Evolutionary conservation across 1,140 invertebrate species (phyloP), one percentile per base, ranked within the genome.

Genomic region (Ptiloglossa arizonensis): DNA sequence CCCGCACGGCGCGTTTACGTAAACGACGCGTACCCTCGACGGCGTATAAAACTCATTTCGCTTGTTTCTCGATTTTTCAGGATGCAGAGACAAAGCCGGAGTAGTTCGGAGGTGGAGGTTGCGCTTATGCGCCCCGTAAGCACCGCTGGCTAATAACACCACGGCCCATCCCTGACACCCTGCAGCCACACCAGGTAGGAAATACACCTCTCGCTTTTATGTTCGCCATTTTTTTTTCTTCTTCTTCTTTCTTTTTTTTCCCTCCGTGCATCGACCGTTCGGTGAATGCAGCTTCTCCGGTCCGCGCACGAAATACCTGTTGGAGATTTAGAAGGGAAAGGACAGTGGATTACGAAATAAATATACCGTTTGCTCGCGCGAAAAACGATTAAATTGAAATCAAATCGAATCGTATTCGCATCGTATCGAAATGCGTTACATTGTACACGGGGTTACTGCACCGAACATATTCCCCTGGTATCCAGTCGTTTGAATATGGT

Each of bases 61-160:
- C 54, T 63, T 38, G 29, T 79, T 78, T 79, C 60, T 79, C 77
- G 64, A 79, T 85, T 84, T 88, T 89, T 57, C 89, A 92, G 91
- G 86, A 92, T 92, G 89, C 86, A 90, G 87, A 90, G 82, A 86
- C 89, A 83, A 87, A 88, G 85, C 83, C 86, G 89, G 86, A 86
- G 87, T 78, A 86, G 88, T 85, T 87, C 87, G 90, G 89, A 87
- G 89, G 87, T 90, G 90, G 90, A 91, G 91, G 89, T 91, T 90
- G 91, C 90, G 89, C 91, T 87, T 88, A 91, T 89, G 90, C 91
- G 89, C 89, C 88, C 89, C 74, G 87, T 91, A 88, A 91, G 87
- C 87, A 91, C 88, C 86, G 91, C 90, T 86, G 91, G 90, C 90
- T 92, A 92, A 91, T 92, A 92, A 87, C 85, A 82, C 80, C 83